These are phyloP conservation scores for Caerostris darwini DNA, from an alignment of 1,140 invertebrate genomes.

Conservation along the genomic window DNA sequence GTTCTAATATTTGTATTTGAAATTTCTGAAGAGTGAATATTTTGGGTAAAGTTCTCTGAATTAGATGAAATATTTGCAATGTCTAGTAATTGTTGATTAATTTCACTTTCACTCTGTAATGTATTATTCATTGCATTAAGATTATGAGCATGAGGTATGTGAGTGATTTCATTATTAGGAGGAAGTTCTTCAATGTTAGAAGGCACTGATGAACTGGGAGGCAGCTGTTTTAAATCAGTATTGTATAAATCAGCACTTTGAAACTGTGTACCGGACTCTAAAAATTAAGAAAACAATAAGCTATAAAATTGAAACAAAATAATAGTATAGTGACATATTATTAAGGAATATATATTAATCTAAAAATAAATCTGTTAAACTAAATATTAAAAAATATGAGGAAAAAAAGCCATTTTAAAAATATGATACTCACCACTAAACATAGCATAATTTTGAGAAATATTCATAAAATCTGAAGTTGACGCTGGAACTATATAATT, in stretches of 20 bases:
- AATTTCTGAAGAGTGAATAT: not conserved
- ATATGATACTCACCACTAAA: conserved; percentile 57
- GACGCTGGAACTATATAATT: not conserved
- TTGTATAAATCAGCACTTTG: conserved; percentile 8
- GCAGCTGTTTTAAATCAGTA: conserved; percentile 36
- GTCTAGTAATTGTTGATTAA: not conserved
- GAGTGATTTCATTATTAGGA: not conserved
- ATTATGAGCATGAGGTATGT: conserved; percentile 30
- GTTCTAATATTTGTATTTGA: not conserved
- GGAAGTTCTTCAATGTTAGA: not conserved
- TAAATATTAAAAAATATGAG: not conserved
- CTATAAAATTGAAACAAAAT: not conserved
- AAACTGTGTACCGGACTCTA: conserved; percentile 15
- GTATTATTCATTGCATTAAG: not conserved
- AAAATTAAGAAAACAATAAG: not conserved
- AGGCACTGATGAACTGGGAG: not conserved
- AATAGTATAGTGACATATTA: not conserved
- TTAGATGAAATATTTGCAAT: conserved; percentile 12
- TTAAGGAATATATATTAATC: too few species aligned
- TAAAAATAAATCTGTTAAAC: too few species aligned
- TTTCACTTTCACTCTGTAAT: not conserved
- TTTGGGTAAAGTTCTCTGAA: conserved; percentile 2
- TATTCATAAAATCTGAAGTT: conserved; percentile 42
- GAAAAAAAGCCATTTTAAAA: not conserved
- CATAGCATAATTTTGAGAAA: conserved; percentile 15